phyloP scores from a whole-genome alignment of 2,888 invertebrate species.

The Mongoloraphidia duomilia region DNA sequence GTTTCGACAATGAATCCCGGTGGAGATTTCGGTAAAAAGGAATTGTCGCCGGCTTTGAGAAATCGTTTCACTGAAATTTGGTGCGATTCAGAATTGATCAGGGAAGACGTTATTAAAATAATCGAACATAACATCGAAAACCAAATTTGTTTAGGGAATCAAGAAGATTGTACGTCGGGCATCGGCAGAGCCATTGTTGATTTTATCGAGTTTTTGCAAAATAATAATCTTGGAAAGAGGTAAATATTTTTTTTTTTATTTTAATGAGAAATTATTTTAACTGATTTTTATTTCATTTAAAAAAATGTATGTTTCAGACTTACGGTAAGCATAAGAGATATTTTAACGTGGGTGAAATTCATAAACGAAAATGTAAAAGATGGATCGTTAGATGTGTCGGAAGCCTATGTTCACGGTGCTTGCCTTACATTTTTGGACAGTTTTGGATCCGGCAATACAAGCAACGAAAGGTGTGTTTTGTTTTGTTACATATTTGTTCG shows the following conservation, averaged over 20 bases:
- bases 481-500: background rate
- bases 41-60: conserved; percentile 89
- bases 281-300: background rate
- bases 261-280: background rate
- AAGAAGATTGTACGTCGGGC: conserved; percentile 37
- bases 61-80: conserved; percentile 99
- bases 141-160: conserved; percentile 38
- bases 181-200: conserved; percentile 61
- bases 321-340: conserved; percentile 79
- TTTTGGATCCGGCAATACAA: conserved; percentile 70
- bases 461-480: conserved; percentile 42
- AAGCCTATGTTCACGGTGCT: conserved; percentile 80
- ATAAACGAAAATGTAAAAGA: conserved; percentile 47
- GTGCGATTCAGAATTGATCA: conserved; percentile 67
- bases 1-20: conserved; percentile 99
- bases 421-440: conserved; percentile 84
- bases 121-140: conserved; percentile 52
- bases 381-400: conserved; percentile 29
- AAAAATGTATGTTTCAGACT: conserved; percentile 38
- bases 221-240: conserved; percentile 51
- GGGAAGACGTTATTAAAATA: conserved; percentile 63
- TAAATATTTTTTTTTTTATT: conserved; percentile 17
- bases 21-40: conserved; percentile 98
- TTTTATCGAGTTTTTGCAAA: conserved; percentile 64
- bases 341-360: conserved; percentile 85